These are phyloP conservation scores for Trinectes maculatus DNA, from an alignment of 2,113 vertebrate genomes.

Conservation along the genomic window DNA sequence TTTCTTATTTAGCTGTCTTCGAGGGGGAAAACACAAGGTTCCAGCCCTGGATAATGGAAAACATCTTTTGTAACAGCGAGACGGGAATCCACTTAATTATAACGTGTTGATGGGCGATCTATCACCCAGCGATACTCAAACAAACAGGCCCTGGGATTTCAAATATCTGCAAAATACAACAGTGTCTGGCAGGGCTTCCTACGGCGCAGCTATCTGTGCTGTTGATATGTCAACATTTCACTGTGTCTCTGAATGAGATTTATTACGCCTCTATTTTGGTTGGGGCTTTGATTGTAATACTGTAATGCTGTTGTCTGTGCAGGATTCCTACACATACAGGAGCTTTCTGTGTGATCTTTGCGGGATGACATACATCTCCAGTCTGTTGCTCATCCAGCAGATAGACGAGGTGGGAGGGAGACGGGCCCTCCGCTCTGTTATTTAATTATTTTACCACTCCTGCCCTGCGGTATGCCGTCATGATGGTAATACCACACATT, in stretches of 20 bases:
- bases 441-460: slow-evolving; percentile 79
- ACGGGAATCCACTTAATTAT: slow-evolving; percentile 76
- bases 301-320: slow-evolving; percentile 38
- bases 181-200: slow-evolving; percentile 57
- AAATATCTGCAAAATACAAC: slow-evolving; percentile 67
- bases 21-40: slow-evolving; percentile 30
- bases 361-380: slow-evolving; percentile 9
- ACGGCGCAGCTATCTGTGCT: slow-evolving; percentile 60
- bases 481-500: slow-evolving; percentile 78
- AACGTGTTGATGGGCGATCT: slow-evolving; percentile 68
- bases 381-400: slow-evolving; percentile 27
- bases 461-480: slow-evolving; percentile 72
- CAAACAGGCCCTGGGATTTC: slow-evolving; percentile 72
- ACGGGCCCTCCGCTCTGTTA: slow-evolving; percentile 50
- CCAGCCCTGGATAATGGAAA: slow-evolving; percentile 54
- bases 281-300: slow-evolving; percentile 61
- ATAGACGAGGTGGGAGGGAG: slow-evolving; percentile 46
- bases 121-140: slow-evolving; percentile 65
- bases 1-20: slow-evolving; percentile 51
- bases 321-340: slow-evolving; percentile 18
- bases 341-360: slow-evolving; percentile 5
- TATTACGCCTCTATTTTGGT: slow-evolving; percentile 68
- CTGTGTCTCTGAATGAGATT: slow-evolving; percentile 62
- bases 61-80: slow-evolving; percentile 74
- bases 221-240: slow-evolving; percentile 76